Conservation (phyloP, 2,113 vertebrate species). For the Struthidea cinerea region DNA sequence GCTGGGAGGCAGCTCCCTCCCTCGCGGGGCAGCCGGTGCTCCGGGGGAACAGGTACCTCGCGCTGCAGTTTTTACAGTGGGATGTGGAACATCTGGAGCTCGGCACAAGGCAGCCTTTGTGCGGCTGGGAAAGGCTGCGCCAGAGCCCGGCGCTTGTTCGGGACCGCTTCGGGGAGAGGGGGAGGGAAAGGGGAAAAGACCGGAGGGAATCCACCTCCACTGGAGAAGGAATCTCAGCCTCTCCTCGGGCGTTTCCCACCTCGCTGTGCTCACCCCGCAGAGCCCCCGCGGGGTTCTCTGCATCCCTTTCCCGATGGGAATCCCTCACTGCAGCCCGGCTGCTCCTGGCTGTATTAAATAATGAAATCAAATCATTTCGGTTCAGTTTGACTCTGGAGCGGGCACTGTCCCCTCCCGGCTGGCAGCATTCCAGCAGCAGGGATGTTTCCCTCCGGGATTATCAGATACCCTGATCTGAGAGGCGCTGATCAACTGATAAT, state of each 20-base stretch:
- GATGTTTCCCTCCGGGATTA: background rate
- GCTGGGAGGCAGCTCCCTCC: background rate
- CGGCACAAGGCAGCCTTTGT: conserved; percentile 68
- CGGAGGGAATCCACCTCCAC: background rate
- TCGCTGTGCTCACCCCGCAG: rapidly evolving
- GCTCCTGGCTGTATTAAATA: rapidly evolving
- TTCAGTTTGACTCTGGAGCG: background rate
- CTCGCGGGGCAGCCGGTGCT: background rate
- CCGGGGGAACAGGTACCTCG: conserved; percentile 37
- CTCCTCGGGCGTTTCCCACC: background rate
- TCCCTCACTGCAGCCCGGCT: background rate
- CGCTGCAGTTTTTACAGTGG: background rate
- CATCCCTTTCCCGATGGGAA: background rate
- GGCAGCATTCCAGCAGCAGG: background rate
- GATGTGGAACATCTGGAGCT: conserved; percentile 72
- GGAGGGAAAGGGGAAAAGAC: background rate
- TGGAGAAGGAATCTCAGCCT: background rate
- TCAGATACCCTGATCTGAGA: background rate
- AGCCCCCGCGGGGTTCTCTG: rapidly evolving
- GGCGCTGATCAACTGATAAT: background rate
- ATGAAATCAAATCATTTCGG: rapidly evolving
- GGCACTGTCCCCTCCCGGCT: rapidly evolving
- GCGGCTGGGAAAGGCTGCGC: conserved; percentile 8
- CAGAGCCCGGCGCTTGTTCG: conserved; percentile 34
- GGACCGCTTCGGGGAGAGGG: background rate